These are phyloP conservation scores for Caenorhabditis drosophilae DNA, from an alignment of 2,888 invertebrate genomes.

Conservation along the genomic window DNA sequence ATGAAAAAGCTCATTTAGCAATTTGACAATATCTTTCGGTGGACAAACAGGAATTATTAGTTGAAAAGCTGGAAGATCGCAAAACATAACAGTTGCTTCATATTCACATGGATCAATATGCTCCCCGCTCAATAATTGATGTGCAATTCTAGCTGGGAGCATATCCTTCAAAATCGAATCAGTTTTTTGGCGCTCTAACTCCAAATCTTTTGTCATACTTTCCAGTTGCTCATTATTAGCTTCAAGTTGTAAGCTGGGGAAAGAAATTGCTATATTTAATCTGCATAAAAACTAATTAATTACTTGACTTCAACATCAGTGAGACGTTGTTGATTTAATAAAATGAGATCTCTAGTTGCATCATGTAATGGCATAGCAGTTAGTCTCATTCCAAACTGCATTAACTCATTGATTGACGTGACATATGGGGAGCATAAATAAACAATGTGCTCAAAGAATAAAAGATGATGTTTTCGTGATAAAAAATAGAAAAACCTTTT, in stretches of 20 bases:
- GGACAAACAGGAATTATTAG: constrained; percentile 68
- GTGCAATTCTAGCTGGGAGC: constrained; percentile 69
- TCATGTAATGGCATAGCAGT: constrained; percentile 67
- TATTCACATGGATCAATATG: constrained; percentile 66
- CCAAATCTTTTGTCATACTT: constrained; percentile 63
- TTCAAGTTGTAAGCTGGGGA: constrained; percentile 69
- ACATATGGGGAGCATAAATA: constrained; percentile 68
- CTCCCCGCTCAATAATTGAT: constrained; percentile 65
- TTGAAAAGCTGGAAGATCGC: constrained; percentile 70
- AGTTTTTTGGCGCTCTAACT: constrained; percentile 65
- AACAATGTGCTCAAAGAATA: constrained; percentile 46
- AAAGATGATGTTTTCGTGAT: constrained; percentile 2
- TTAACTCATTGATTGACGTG: constrained; percentile 62
- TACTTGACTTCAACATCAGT: constrained; percentile 68
- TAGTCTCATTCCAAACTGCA: constrained; percentile 64
- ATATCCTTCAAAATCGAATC: constrained; percentile 68
- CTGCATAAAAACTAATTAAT: not conserved
- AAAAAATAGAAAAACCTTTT: constrained; percentile 15
- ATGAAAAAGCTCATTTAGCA: constrained; percentile 70
- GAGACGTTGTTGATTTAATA: constrained; percentile 66
- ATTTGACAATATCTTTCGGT: constrained; percentile 69
- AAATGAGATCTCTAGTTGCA: constrained; percentile 66
- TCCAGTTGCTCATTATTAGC: constrained; percentile 70
- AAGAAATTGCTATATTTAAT: not conserved
- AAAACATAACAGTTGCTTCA: constrained; percentile 69